Evolutionary conservation across 64 coral and sea anemone species (phyloP).

Genomic region (Dendrophyllia cribrosa): DNA sequence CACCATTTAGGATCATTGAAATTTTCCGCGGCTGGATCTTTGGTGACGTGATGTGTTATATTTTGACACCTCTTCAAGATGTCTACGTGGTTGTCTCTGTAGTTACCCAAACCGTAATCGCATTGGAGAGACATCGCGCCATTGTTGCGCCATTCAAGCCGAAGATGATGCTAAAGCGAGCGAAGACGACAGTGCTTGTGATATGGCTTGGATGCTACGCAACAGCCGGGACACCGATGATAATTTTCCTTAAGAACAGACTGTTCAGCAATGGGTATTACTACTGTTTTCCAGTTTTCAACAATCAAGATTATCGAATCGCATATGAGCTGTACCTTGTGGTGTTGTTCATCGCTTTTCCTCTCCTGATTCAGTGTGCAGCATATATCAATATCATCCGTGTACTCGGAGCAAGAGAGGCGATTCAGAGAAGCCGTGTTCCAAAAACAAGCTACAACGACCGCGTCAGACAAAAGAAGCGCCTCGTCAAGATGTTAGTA

Average conservation of each 20-base stretch:
- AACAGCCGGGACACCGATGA: slow-evolving; percentile 49
- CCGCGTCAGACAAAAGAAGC: slow-evolving; percentile 14
- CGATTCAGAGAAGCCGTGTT: slow-evolving; percentile 3
- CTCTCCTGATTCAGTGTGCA: slow-evolving; percentile 67
- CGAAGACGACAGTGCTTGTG: slow-evolving; percentile 30
- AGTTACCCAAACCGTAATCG: slow-evolving; percentile 78
- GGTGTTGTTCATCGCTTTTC: slow-evolving; percentile 40
- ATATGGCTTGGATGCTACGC: slow-evolving; percentile 72
- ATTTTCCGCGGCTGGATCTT: slow-evolving; percentile 65
- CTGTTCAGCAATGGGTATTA: neutral
- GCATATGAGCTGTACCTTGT: slow-evolving; percentile 63
- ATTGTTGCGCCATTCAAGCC: slow-evolving; percentile 78
- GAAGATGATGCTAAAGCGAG: slow-evolving; percentile 43
- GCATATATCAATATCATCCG: slow-evolving; percentile 77
- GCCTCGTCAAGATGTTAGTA: slow-evolving; percentile 73
- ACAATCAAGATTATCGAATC: slow-evolving; percentile 28
- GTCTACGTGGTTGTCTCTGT: slow-evolving; percentile 80
- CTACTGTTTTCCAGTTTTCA: slow-evolving; percentile 5
- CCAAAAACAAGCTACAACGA: neutral
- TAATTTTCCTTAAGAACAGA: slow-evolving; percentile 7
- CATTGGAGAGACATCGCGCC: slow-evolving; percentile 73
- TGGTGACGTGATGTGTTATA: slow-evolving; percentile 57
- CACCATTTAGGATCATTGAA: slow-evolving; percentile 62
- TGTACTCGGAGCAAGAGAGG: slow-evolving; percentile 44
- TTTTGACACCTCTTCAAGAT: slow-evolving; percentile 72